Base-by-base conservation (phyloP, 2,888 invertebrate genomes). In the Scaptodrosophila latifasciaeformis region DNA sequence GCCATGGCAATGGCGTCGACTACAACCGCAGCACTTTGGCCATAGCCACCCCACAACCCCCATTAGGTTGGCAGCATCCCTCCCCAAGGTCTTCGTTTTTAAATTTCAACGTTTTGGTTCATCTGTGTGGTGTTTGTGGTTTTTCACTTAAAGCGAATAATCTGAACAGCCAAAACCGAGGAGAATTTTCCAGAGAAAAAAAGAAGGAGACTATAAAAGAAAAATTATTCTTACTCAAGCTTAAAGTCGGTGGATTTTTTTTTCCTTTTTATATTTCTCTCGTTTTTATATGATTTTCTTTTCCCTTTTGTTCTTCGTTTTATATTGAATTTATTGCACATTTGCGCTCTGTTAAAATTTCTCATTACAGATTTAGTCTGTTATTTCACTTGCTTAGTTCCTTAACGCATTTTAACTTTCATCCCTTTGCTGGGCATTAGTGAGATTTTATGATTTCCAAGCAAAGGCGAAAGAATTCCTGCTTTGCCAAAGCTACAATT, bases 91-190 rank as follows among this genome's bases (percentile, higher is more conserved):
- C 17, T 37, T 7, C 9, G 3, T 71, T 70, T 78, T 82, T 67
- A 75, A 82, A 81, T 77, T 82, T 79, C 54, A 67, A 65, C 67
- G 66, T 79, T 67, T 65, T 62, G 71, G 67, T 75, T 72, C 78
- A 70, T 82, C 65, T 80, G 82, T 61, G 81, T 70, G 82, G 61
- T 77, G 81, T 61, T 65, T 70, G 82, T 34, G 82, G 81, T 68
- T 76, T 50, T 45, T 54, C 65, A 66, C 59, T 75, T 74, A 62
- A 80, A 78, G 70, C 10, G 54, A 56, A 13, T 21, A 12, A 9
- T 29, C 34, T 30, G 29, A 21, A 53, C 18, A 30, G 55, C 59
- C 63, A 58, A 64, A 62, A n/a, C n/a, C n/a, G n/a, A n/a, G n/a
- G n/a, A n/a, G n/a, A n/a, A n/a, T n/a, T n/a, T n/a, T n/a, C n/a